Conservation (phyloP, 2,113 vertebrate genomes). For the Geococcyx californianus region DNA sequence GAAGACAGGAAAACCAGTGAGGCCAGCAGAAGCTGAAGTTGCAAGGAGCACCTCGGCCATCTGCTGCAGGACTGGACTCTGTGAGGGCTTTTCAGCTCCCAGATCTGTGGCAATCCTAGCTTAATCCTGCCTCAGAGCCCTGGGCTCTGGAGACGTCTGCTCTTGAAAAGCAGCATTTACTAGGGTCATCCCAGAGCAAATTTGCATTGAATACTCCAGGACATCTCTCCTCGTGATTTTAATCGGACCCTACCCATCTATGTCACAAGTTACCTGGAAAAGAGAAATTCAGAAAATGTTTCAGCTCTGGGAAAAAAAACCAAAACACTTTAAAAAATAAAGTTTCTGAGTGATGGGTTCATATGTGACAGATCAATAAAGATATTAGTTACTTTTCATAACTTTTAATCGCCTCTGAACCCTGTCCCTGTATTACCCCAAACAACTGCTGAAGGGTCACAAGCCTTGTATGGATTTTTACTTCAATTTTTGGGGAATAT, state of each 20-base stretch:
- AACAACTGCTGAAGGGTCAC: not conserved
- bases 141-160: not conserved
- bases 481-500: not conserved
- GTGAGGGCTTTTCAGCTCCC: not conserved
- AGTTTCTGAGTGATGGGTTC: not conserved
- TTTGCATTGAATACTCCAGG: not conserved
- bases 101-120: not conserved
- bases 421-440: not conserved
- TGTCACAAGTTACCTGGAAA: not conserved
- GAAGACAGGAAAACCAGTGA: not conserved
- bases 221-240: not conserved
- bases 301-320: not conserved
- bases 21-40: not conserved
- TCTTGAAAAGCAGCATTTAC: not conserved
- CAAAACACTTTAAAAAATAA: not conserved
- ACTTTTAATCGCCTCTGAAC: too few relatives aligned
- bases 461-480: not conserved
- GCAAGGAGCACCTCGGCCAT: accelerated
- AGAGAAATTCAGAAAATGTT: not conserved
- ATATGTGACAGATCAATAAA: not conserved
- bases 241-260: not conserved
- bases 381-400: too few relatives aligned
- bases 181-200: not conserved
- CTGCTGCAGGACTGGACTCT: not conserved
- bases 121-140: not conserved